A percentile compares a stretch with the other conserved stretches of the same genome.
Evolutionary conservation across 2,113 vertebrate species (phyloP).

Genomic region (Copsychus sechellarum): DNA sequence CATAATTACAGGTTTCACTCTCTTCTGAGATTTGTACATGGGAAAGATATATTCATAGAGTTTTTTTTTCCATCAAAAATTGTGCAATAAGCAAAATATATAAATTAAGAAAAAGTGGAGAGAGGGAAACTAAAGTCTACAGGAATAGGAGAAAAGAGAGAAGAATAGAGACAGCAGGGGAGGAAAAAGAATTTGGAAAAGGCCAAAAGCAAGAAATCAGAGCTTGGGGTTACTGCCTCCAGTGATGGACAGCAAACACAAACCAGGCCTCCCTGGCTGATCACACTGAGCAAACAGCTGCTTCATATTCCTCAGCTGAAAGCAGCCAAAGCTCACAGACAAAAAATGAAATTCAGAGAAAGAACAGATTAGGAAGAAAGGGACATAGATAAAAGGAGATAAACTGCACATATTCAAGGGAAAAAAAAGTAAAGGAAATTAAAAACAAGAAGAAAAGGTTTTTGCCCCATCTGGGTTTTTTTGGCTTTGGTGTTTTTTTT

Average conservation of each 20-base stretch:
- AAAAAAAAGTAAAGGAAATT: background rate
- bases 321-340: background rate
- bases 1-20: background rate
- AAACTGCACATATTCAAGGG: background rate
- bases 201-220: background rate
- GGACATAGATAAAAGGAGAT: background rate
- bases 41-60: background rate
- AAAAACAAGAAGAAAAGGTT: background rate
- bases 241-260: background rate
- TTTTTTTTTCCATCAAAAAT: background rate
- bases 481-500: background rate
- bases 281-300: background rate
- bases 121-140: background rate
- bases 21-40: background rate
- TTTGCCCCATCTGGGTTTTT: background rate
- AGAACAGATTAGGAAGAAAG: background rate
- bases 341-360: background rate
- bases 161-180: background rate
- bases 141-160: background rate
- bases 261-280: background rate
- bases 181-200: background rate
- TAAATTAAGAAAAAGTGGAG: background rate
- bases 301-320: background rate
- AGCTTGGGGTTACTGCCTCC: background rate
- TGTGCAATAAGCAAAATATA: background rate